Evolutionary conservation across 2,888 invertebrate genomes (phyloP), one percentile per base, ranked within the genome.

Genomic region (Apotomis capreana): DNA sequence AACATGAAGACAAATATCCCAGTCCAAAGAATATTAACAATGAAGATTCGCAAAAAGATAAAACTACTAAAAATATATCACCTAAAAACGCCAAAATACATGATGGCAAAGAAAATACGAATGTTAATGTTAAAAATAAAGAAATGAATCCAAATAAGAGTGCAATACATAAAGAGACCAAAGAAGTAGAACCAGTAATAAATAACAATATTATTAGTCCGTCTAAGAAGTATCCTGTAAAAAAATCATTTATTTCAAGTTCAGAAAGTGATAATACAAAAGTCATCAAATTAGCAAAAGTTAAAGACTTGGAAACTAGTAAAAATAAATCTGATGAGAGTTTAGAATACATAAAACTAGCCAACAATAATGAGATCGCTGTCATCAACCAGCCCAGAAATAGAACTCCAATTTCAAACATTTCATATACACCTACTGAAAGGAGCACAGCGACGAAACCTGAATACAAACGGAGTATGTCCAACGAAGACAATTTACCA

Each of bases 311-410:
- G 74, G 91, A 90, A 79, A 91, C 92, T 3, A 91, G 87, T 79
- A 92, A 89, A 81, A 88, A 84, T 71, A 89, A 87, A 80, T 88
- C 88, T 0, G 88, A 92, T 67, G 92, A 92, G 74, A 93, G 91
- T 79, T 83, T 94, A 75, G 91, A 94, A 80, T 92, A 89, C 69
- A 89, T 94, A 40, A 91, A 92, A 80, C 77, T 94, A 76, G 87
- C 89, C 36, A 85, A 93, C 77, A 85, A 92, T 73, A 92, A 92
- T 83, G 91, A 93, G 82, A 92, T 94, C 68, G 91, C 89, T 8
- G 90, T 94, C 5, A 91, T 91, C 68, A 94, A 94, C 76, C 94
- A 92, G 76, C 94, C 94, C 0, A 88, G 94, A 80, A 86, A 91
- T 52, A 88, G 94, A 44, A 93, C 94, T 55, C 94, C 94, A 2